phyloP scores from a whole-genome alignment of 2,113 vertebrate species.

The Chloropsis cyanopogon region DNA sequence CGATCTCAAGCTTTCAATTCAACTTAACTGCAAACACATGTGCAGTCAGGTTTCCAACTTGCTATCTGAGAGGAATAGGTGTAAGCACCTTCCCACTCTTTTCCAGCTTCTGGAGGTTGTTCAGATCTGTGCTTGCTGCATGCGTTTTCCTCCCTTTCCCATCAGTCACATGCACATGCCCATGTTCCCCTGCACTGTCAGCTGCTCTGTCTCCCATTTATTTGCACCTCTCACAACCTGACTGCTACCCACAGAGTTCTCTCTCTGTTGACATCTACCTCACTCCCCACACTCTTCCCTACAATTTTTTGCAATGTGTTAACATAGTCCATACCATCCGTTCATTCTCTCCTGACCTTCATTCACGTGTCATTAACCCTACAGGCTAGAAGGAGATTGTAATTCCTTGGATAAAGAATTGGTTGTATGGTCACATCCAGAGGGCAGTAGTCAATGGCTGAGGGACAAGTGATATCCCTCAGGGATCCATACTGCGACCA shows the following conservation, averaged over 20 bases:
- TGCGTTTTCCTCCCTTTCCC: background rate
- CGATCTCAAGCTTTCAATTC: background rate
- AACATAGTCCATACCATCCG: background rate
- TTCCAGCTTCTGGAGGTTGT: background rate
- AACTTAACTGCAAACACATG: background rate
- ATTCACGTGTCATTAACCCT: background rate
- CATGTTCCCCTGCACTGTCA: background rate
- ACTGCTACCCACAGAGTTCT: background rate
- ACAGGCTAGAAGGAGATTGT: background rate
- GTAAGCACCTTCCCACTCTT: background rate
- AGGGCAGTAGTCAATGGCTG: background rate
- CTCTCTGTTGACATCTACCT: background rate
- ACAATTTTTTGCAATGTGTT: background rate
- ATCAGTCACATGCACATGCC: background rate
- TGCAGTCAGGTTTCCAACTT: background rate
- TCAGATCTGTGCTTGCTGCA: background rate
- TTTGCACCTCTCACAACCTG: background rate
- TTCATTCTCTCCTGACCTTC: background rate
- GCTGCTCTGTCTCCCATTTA: background rate
- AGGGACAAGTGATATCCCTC: background rate
- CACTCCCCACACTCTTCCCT: accelerated
- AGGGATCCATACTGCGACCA: background rate
- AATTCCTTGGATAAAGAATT: background rate
- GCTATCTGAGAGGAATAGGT: background rate
- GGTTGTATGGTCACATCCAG: background rate